Evolutionary conservation across 2,113 vertebrate species (phyloP).

Genomic region (Rutilus rutilus): DNA sequence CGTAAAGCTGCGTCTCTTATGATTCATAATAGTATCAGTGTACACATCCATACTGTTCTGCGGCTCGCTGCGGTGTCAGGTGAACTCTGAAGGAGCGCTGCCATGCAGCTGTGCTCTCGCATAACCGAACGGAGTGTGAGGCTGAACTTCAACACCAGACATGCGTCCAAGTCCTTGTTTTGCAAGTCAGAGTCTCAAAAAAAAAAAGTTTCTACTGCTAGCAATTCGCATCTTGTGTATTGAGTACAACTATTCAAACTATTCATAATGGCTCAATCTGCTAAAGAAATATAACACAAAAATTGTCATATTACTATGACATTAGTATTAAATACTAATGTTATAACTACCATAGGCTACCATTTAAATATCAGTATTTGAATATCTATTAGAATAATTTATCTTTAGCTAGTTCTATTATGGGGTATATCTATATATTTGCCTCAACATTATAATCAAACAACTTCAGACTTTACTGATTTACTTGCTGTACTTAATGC

Average conservation of each 20-base stretch:
- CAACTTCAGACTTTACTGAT: too few relatives aligned
- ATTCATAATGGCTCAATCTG: not conserved
- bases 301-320: too few relatives aligned
- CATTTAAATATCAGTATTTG: too few relatives aligned
- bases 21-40: conserved; percentile 40
- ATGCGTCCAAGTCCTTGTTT: conserved; percentile 25
- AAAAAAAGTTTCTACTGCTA: not conserved
- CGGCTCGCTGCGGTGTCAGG: not conserved
- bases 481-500: not conserved
- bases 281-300: too few relatives aligned
- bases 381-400: too few relatives aligned
- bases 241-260: not conserved
- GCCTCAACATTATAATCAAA: too few relatives aligned
- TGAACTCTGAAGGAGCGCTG: conserved; percentile 9
- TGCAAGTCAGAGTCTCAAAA: not conserved
- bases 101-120: conserved; percentile 26
- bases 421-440: too few relatives aligned
- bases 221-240: not conserved
- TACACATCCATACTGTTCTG: conserved; percentile 38
- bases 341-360: too few relatives aligned
- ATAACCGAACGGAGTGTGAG: conserved; percentile 25
- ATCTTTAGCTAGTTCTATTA: too few relatives aligned
- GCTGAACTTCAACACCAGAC: conserved; percentile 23
- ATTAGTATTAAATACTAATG: too few relatives aligned
- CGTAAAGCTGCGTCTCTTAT: conserved; percentile 15